phyloP scores from a whole-genome alignment of 1,140 invertebrate species.

The Reticulitermes speratus region DNA sequence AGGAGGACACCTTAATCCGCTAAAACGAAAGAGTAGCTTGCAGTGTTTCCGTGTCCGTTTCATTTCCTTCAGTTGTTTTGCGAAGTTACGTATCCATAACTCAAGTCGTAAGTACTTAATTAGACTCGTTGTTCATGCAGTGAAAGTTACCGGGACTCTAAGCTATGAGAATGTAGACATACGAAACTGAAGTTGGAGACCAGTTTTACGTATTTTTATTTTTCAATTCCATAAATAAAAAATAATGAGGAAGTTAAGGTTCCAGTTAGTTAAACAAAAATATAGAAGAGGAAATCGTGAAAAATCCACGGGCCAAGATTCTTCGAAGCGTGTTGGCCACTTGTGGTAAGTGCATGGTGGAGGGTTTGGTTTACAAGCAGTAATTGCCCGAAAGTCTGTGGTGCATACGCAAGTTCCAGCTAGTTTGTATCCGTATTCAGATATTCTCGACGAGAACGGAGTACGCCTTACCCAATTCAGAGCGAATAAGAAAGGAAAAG shows the following conservation, averaged over 20 bases:
- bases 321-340: slow-evolving; percentile 12
- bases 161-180: neutral
- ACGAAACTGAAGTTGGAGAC: neutral
- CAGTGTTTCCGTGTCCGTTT: neutral
- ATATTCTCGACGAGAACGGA: neutral
- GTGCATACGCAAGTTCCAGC: neutral
- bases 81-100: neutral
- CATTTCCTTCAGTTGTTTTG: neutral
- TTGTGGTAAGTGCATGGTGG: neutral
- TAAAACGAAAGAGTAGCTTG: no score
- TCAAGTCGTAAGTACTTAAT: slow-evolving; percentile 1
- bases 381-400: slow-evolving; percentile 10
- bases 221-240: neutral
- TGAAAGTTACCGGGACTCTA: neutral
- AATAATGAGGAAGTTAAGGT: neutral
- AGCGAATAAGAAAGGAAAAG: neutral
- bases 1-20: no score
- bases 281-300: slow-evolving; percentile 2
- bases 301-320: slow-evolving; percentile 12
- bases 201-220: neutral
- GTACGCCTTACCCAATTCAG: neutral
- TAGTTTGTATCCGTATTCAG: neutral
- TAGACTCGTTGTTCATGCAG: neutral
- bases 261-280: neutral
- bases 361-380: neutral